A percentile compares a stretch with the other conserved stretches of the same genome.
phyloP scores from a whole-genome alignment of 2,888 invertebrate genomes.

The Ichneumoninae sp. region DNA sequence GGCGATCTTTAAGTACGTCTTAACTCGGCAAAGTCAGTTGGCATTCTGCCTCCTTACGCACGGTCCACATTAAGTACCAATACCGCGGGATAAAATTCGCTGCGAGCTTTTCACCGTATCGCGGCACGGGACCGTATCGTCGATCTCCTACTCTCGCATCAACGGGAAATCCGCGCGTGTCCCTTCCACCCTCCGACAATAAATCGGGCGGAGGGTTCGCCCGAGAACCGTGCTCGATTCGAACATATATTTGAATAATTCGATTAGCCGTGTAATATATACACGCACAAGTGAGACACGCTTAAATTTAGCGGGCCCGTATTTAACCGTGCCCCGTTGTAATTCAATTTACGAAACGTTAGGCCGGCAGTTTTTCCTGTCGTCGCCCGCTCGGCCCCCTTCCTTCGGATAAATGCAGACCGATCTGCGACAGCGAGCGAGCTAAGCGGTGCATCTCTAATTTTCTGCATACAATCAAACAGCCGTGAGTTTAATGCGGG shows the following conservation, averaged over 20 bases:
- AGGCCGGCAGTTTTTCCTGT: not conserved
- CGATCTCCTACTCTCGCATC: constrained; percentile 17
- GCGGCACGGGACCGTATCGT: constrained; percentile 26
- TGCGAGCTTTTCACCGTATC: constrained; percentile 1
- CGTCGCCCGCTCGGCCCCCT: not conserved
- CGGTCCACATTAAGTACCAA: constrained; percentile 71
- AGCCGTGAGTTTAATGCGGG: constrained; percentile 7
- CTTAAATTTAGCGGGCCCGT: constrained; percentile 62
- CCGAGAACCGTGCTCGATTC: constrained; percentile 68
- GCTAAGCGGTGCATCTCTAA: constrained; percentile 30
- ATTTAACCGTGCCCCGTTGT: constrained; percentile 60
- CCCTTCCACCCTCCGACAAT: constrained; percentile 48
- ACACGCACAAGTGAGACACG: constrained; percentile 58
- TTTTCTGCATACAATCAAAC: constrained; percentile 32
- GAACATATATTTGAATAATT: constrained; percentile 75
- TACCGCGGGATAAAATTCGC: constrained; percentile 67
- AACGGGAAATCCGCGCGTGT: constrained; percentile 17
- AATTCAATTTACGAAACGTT: constrained; percentile 50
- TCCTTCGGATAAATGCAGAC: constrained; percentile 1
- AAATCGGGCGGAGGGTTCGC: constrained; percentile 41
- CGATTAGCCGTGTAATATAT: constrained; percentile 75
- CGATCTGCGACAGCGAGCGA: constrained; percentile 1
- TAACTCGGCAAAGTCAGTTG: constrained; percentile 83
- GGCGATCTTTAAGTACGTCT: constrained; percentile 79
- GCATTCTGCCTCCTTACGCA: constrained; percentile 80